Evolutionary conservation across 2,113 vertebrate species (phyloP), one percentile per base, ranked within the genome.

Genomic region (Campylomormyrus numenius): DNA sequence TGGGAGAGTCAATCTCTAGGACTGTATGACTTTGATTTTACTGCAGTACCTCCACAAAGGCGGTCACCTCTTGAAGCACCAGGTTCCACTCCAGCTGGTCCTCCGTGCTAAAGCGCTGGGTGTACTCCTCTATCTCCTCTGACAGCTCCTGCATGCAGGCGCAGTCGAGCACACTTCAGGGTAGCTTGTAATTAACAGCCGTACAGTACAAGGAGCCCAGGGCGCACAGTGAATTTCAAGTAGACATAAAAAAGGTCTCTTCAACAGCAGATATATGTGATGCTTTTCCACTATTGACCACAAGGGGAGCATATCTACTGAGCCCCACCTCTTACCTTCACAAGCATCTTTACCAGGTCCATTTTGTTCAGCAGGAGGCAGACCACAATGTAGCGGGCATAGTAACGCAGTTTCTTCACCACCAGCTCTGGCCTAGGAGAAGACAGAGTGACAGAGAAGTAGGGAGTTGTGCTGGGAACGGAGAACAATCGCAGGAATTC

Each of bases 331-430:
- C 90, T 56, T 95, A 98, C 97, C 97, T 97, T 98, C 3, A 98
- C 97, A 90, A 99, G 95, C 90, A 98, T 97, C 94, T 98, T 99
- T 27, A 99, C 98, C 31, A 99, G 97, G 93, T 99, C 98, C 98
- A 99, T 98, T 96, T 99, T 99, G 96, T 99, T 99, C 83, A 99
- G 97, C 93, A 99, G 96, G 95, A 99, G 97, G 95, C 98, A 99
- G 93, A 99, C 98, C 89, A 99, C 98, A 86, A 99, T 99, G 93
- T 98, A 99, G 88, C 98, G 98, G 87, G 98, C 98, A 90, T 98
- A 99, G 92, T 99, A 99, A 77, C 98, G 96, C 89, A 99, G 95
- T 94, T 99, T 99, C 96, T 99, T 99, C 91, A 99, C 98, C 24
- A 99, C 98, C 91, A 99, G 91, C 91, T 99, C 98, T 21, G 98